phyloP scores from a whole-genome alignment of 2,888 invertebrate species.

The Erebia aethiops region DNA sequence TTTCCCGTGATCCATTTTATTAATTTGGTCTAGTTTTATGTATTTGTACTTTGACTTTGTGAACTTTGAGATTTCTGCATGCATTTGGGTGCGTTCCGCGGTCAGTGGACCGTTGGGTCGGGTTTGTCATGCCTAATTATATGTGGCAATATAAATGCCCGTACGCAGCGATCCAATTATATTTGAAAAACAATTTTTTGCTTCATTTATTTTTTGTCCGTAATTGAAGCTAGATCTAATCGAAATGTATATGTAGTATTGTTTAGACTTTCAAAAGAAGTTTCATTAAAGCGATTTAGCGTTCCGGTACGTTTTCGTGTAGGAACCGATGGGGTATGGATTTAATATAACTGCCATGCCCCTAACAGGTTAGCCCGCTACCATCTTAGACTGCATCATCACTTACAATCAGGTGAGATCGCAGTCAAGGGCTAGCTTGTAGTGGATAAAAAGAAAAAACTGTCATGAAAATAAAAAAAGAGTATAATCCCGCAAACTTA shows the following conservation, averaged over 20 bases:
- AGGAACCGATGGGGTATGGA: no score
- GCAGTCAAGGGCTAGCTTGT: no score
- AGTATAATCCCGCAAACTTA: no score
- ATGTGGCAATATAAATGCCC: constrained; percentile 16
- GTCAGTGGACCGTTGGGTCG: constrained; percentile 35
- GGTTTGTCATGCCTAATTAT: constrained; percentile 25
- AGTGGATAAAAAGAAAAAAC: no score
- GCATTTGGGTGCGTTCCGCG: constrained; percentile 45
- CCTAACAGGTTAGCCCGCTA: no score
- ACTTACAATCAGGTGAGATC: no score
- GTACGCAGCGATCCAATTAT: constrained; percentile 14
- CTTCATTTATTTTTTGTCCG: not conserved
- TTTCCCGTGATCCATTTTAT: constrained; percentile 29
- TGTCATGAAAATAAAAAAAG: no score
- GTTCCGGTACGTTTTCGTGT: no score
- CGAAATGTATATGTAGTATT: not conserved
- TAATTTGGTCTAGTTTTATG: constrained; percentile 21
- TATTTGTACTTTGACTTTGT: constrained; percentile 25
- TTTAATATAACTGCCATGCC: no score
- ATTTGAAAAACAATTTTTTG: not conserved
- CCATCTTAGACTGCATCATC: no score
- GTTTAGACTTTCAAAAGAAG: not conserved
- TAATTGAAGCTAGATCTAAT: not conserved
- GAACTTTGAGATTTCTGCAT: constrained; percentile 39
- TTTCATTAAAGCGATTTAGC: no score